Evolutionary conservation across 2,888 invertebrate genomes (phyloP).

Genomic region (Athripsodes cinereus): DNA sequence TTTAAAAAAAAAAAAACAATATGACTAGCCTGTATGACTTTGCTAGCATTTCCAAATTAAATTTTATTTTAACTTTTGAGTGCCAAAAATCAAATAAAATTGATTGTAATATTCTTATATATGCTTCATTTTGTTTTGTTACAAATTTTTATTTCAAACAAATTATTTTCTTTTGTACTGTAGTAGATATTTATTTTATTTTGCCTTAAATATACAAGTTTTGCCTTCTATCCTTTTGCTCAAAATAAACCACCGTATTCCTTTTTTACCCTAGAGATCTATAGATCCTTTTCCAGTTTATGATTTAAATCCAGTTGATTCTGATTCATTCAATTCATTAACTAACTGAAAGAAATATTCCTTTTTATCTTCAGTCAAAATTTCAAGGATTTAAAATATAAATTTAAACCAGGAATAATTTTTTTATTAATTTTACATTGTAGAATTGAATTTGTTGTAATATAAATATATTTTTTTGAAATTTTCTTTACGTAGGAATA

Average conservation of each 20-base stretch:
- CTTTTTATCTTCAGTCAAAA: too few species aligned
- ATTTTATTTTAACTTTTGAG: not conserved
- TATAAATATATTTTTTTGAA: too few species aligned
- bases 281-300: not conserved
- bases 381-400: too few species aligned
- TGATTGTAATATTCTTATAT: too few species aligned
- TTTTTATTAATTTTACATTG: too few species aligned
- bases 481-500: not conserved
- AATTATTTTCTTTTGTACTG: not conserved
- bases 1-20: not conserved
- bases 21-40: not conserved
- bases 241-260: not conserved
- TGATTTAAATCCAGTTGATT: not conserved
- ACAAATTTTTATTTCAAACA: not conserved
- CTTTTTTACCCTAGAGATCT: not conserved
- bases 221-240: not conserved
- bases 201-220: conserved; percentile 1
- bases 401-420: too few species aligned
- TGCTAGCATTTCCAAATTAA: not conserved
- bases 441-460: too few species aligned
- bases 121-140: not conserved
- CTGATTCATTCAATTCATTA: not conserved
- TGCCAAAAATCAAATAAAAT: not conserved
- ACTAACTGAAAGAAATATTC: too few species aligned
- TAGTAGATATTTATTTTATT: not conserved